Evolutionary conservation across 2,113 vertebrate species (phyloP), one percentile per base, ranked within the genome.

Genomic region (Ptilonorhynchus violaceus): DNA sequence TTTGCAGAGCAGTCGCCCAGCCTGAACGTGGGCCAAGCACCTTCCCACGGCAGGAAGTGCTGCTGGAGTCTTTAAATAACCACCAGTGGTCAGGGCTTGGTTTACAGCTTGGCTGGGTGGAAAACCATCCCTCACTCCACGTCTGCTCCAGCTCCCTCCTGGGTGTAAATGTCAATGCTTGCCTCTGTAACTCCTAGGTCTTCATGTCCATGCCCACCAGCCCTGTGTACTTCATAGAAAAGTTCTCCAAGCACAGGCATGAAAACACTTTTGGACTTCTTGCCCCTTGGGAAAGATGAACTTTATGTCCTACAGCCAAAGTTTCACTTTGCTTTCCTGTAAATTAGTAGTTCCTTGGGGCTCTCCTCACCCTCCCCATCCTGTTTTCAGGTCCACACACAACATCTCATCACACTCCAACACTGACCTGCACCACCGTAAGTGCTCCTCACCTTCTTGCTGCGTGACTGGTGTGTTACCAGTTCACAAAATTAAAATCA

Each of bases 21-120:
- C 33, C 90, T 96, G 92, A 97, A 95, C 22, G 0, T 31, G 39
- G 67, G 96, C 92, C 93, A 96, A 94, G 72, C 82, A 90, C 90
- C 96, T 96, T 97, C 85, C 72, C 96, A 83, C 31, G 0, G 24
- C 92, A 85, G 90, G 93, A 96, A 95, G 46, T 0, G 0, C 62
- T 10, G 39, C 3, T 5, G 72, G 75, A 95, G 82, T 56, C 95
- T 95, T 96, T 93, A 97, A 97, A 96, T 96, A 96, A 90, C 75
- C 93, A 88, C 75, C 63, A 92, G 93, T 81, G 93, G 93, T 93
- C 85, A 92, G 70, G 62, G 72, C 30, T 92, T 63, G 89, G 85
- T 94, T 93, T 86, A 69, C 72, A 88, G 78, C 85, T 92, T 41
- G 2, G 15, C 80, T 89, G 89, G 89, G 62, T 50, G 49, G 55